Conservation (phyloP, 2,797 vertebrate genomes). For the Anas bernieri region DNA sequence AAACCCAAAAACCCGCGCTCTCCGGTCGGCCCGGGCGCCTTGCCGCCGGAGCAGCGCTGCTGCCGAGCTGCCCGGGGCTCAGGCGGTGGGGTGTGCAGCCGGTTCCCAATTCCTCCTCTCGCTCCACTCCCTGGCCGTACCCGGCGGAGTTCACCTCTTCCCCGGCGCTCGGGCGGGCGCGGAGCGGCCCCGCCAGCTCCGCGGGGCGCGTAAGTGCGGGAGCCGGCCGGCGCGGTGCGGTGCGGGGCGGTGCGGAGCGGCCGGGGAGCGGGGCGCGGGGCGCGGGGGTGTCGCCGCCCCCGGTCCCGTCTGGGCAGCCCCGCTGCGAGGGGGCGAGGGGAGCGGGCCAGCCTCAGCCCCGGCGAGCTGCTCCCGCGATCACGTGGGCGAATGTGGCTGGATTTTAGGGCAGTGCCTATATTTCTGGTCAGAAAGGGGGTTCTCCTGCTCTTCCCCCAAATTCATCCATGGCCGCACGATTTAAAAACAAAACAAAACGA, state of each 20-base stretch:
- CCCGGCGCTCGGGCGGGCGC: not conserved
- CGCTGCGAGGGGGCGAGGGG: conserved; percentile 74
- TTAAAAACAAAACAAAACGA: conserved; percentile 77
- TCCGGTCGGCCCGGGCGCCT: not conserved
- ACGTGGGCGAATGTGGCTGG: conserved; percentile 98
- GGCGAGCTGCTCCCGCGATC: conserved; percentile 87
- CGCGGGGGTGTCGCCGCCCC: not conserved
- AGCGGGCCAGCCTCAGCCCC: conserved; percentile 87
- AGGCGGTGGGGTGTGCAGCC: not conserved
- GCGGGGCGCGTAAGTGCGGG: conserved; percentile 35
- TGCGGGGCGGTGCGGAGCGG: not conserved
- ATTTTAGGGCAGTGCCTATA: conserved; percentile 95
- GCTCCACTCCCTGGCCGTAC: not conserved
- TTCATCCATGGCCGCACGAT: conserved; percentile 79
- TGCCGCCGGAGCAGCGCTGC: not conserved
- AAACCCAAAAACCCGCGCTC: not conserved
- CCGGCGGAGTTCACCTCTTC: conserved; percentile 36
- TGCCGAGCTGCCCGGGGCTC: not conserved
- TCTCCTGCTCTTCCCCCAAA: conserved; percentile 84
- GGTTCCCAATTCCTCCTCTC: conserved; percentile 11
- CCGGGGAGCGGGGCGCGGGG: not conserved
- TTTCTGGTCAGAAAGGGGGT: conserved; percentile 94
- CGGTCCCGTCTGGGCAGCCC: not conserved
- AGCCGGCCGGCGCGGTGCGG: not conserved
- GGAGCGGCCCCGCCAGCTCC: not conserved